phyloP scores from a whole-genome alignment of 2,797 vertebrate species.

The Notolabrus celidotus region DNA sequence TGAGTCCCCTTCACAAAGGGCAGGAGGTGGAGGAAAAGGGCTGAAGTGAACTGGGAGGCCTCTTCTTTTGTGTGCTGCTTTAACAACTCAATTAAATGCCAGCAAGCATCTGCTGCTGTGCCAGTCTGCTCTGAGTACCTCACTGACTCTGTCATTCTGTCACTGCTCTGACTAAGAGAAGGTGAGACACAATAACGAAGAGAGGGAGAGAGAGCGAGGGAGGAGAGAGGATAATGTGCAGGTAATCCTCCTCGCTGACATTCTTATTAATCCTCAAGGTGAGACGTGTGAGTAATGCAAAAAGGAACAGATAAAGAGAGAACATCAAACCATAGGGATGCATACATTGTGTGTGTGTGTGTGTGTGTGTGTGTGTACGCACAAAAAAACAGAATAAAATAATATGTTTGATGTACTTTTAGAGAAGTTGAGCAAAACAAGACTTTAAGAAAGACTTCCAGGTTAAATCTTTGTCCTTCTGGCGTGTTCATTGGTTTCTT shows the following conservation, averaged over 20 bases:
- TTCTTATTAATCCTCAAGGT: constrained; percentile 39
- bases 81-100: constrained; percentile 86
- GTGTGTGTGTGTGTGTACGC: too few species aligned
- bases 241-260: constrained; percentile 33
- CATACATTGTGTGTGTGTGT: too few species aligned
- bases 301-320: background rate
- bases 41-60: constrained; percentile 72
- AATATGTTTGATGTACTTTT: too few species aligned
- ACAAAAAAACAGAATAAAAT: too few species aligned
- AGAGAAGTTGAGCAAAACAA: too few species aligned
- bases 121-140: constrained; percentile 56
- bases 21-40: constrained; percentile 62
- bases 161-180: constrained; percentile 27
- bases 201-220: constrained; percentile 10
- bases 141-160: constrained; percentile 31
- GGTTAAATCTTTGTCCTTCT: too few species aligned
- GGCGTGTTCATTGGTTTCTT: too few species aligned
- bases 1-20: constrained; percentile 72
- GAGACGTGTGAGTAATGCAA: constrained; percentile 6
- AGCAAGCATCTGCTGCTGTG: constrained; percentile 81
- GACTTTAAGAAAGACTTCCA: too few species aligned
- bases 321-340: too few species aligned
- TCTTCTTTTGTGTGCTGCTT: constrained; percentile 77
- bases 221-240: constrained; percentile 26
- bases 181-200: constrained; percentile 23